Evolutionary conservation across 1,140 invertebrate genomes (phyloP), one percentile per base, ranked within the genome.

Genomic region (Bombus sibiricus): DNA sequence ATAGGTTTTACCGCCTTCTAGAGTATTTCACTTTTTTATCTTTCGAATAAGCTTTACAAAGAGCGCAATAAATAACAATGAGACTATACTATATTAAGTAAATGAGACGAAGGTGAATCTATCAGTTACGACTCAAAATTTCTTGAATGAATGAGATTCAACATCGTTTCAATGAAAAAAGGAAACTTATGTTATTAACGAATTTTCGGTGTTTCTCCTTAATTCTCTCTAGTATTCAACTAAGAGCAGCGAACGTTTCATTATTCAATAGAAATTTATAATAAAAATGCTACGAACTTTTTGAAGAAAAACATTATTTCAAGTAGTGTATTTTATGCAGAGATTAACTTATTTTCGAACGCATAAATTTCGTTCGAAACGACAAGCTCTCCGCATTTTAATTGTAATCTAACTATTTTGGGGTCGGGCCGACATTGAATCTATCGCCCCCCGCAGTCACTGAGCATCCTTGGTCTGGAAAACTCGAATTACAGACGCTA

Each of bases 391-490:
- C 89, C 91, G 90, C 88, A 89, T 90, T 90, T 91, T 93, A 93
- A 94, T 94, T 93, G 89, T 95, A 95, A 94, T 94, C 92, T 94
- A 93, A 94, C 91, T 92, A 91, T 81, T 90, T 81, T 59, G 90
- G 92, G 90, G 83, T 89, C 90, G 91, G 92, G 88, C 85, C 81
- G 91, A 91, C 62, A 66, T 86, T 74, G 85, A 89, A 92, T 93
- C 88, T 89, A 86, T 92, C 90, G 92, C 86, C 92, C 92, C 89
- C 91, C 90, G 88, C 88, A 86, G 87, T 94, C 94, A 94, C 94
- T 95, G 93, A 92, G 93, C 94, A 94, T 94, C 93, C 93, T 91
- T 92, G 92, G 91, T 92, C 92, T 83, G 66, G 75, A 83, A 84
- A 75, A 76, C 82, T 82, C 15, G 32, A 81, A 83, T 81, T 72